Evolutionary conservation across 1,140 invertebrate species (phyloP), one percentile per base, ranked within the genome.

Genomic region (Tetraneura akinire): DNA sequence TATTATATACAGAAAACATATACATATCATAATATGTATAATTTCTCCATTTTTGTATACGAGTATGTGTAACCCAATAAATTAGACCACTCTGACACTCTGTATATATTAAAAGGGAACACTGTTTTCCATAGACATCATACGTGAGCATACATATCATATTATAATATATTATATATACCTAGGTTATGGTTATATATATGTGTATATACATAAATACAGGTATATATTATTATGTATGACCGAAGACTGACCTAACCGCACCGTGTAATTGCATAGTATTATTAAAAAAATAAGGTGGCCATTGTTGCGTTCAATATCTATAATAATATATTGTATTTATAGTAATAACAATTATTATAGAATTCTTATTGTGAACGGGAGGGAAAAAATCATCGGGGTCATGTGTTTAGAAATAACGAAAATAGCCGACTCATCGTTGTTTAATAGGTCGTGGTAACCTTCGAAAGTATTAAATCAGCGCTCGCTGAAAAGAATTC

Each of bases 361-460:
- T 14, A 37, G 32, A 37, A 60, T 60, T 26, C 6, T 29, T 4
- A 37, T 37, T 29, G 57, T 29, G 23, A 1, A 16, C 3, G 14
- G 23, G 23, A 23, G 55, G 23, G 8, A 37, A 37, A 37, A 37
- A 37, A 37, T 8, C 32, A 21, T 57, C 14, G 23, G 23, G 5
- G 55, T 37, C 1, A 60, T 5, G 23, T 14, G 26, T 29, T 26
- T 26, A 60, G 5, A 60, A 60, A 60, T 26, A 60, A 60, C 26
- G 14, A 60, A 60, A 60, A 60, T 60, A 1, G 57, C 57, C 57
- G 26, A 60, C 23, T 60, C 57, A 60, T 60, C 23, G 26, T 60
- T 37, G 3, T 8, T 4, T 60, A 26, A 60, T n/a, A 60, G 57
- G 57, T 29, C 57, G 57, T 16, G 32, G 32, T 37, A 37, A 60